phyloP scores from a whole-genome alignment of 1,140 invertebrate species.

The Berghia stephanieae region DNA sequence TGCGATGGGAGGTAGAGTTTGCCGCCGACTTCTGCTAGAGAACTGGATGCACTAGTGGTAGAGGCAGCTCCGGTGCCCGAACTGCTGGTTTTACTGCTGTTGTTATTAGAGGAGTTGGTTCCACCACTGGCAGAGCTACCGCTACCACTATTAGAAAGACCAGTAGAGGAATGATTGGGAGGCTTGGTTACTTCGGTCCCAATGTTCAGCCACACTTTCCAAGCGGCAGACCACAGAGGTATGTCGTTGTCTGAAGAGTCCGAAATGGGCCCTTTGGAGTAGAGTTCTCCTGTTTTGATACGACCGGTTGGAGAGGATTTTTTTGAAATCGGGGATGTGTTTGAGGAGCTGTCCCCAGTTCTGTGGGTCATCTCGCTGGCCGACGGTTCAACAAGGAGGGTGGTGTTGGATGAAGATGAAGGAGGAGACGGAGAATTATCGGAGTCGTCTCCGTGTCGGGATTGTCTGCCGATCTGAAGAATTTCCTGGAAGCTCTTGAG shows the following conservation, averaged over 20 bases:
- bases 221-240: conserved; percentile 79
- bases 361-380: background rate
- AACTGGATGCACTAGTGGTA: background rate
- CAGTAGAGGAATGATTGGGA: conserved; percentile 56
- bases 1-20: conserved; percentile 87
- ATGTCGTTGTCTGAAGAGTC: conserved; percentile 52
- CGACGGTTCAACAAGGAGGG: conserved; percentile 27
- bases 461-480: conserved; percentile 51
- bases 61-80: background rate
- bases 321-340: background rate
- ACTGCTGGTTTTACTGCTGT: too few species aligned
- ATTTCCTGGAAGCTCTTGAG: conserved; percentile 96
- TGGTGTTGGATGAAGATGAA: conserved; percentile 33
- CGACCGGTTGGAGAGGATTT: too few species aligned
- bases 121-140: background rate
- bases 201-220: conserved; percentile 87
- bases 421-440: conserved; percentile 6
- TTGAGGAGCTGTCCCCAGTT: conserved; percentile 3
- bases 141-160: too few species aligned
- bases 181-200: conserved; percentile 80
- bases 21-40: background rate
- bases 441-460: conserved; percentile 39
- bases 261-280: conserved; percentile 32
- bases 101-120: too few species aligned
- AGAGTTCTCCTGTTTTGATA: conserved; percentile 1